Evolutionary conservation across 2,888 invertebrate species (phyloP), one percentile per base, ranked within the genome.

Genomic region (Pelosia muscerda): DNA sequence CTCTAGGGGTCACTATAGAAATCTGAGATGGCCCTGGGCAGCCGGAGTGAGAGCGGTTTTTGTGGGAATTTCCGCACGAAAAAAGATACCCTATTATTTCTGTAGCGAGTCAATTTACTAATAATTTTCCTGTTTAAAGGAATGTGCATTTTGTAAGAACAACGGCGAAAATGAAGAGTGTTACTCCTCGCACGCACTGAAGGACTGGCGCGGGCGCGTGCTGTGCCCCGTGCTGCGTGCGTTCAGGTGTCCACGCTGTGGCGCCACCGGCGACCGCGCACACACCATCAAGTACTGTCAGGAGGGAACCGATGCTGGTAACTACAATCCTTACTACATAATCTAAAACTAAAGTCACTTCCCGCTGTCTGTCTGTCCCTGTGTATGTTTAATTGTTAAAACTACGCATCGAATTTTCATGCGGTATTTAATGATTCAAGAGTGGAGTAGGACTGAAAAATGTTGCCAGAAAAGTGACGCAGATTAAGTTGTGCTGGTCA

Each of bases 91-190:
- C 5, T 42, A 42, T 42, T 42, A 19, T 6, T 42, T 19, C 19
- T 42, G 19, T 42, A 19, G 1, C 6, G 15, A 15, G 15, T 13
- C 4, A 38, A 38, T 11, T n/a, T 42, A 2, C 6, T 42, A 42
- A 42, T 54, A 54, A 25, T 31, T 49, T 8, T 25, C 59, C 25
- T 8, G 10, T 49, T 81, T 84, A 0, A 84, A 95, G 84, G 96
- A 96, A 79, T 97, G 97, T 86, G 97, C 96, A 11, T 97, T 97
- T 87, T 97, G 97, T 88, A 96, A 96, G 87, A 97, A 97, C 84
- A 97, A 97, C 82, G 97, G 97, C 8, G 97, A 97, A 83, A 95
- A 96, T 42, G 95, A 95, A 25, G 95, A 95, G 61, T 96, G 96
- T 75, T 97, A 97, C 81, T 94, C 95, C 19, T 92, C 95, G 11